These are phyloP conservation scores for Agrochola litura DNA, from an alignment of 2,888 invertebrate species.

Conservation along the genomic window DNA sequence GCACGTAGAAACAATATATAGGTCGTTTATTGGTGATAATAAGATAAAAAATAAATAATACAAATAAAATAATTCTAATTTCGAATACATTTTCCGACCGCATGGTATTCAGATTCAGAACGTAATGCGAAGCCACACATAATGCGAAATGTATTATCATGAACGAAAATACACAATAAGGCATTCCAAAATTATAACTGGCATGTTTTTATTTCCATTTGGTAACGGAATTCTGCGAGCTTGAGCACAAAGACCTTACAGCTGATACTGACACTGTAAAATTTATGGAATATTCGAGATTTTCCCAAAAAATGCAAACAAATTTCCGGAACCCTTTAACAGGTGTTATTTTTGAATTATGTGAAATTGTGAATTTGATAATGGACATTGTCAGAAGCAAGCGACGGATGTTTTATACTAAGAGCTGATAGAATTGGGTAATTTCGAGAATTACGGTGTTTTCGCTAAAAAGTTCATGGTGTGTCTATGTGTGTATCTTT, in stretches of 20 bases:
- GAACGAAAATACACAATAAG: slow-evolving; percentile 33
- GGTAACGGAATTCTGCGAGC: slow-evolving; percentile 13
- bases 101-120: slow-evolving; percentile 24
- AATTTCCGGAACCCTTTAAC: neutral
- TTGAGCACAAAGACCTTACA: slow-evolving; percentile 29
- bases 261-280: slow-evolving; percentile 27
- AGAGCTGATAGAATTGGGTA: neutral
- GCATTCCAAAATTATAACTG: slow-evolving; percentile 24
- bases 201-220: slow-evolving; percentile 30
- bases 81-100: neutral
- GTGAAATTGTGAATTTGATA: neutral
- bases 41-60: no score
- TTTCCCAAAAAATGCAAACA: neutral
- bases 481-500: neutral
- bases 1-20: no score
- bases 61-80: neutral
- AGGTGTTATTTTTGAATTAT: slow-evolving; percentile 4
- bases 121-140: slow-evolving; percentile 16
- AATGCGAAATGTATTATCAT: slow-evolving; percentile 7
- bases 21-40: no score
- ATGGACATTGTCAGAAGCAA: neutral
- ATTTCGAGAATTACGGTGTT: neutral
- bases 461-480: neutral
- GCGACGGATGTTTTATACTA: neutral
- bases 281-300: slow-evolving; percentile 23